Evolutionary conservation across 2,888 invertebrate genomes (phyloP), one percentile per base, ranked within the genome.

Genomic region (Alcis repandata): DNA sequence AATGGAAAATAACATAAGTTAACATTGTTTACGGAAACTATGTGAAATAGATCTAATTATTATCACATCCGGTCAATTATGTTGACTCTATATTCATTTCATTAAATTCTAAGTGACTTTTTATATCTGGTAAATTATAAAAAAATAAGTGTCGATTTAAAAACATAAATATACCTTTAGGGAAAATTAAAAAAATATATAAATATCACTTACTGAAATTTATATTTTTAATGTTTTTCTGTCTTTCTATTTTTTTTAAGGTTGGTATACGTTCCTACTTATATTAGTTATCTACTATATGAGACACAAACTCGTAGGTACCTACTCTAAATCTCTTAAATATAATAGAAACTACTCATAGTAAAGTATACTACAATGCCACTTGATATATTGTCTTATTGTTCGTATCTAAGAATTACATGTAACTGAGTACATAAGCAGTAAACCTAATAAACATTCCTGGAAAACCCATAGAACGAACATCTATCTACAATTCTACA

Each of bases 21-120:
- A 48, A 38, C 62, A 65, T 63, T 73, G 73, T 73, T 73, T 73
- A 71, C 73, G 73, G 71, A 73, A 73, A 71, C 69, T 64, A 51
- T 67, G 59, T 33, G 61, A 68, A 70, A 70, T 67, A 69, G 67
- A 69, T 73, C 63, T 70, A 59, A 56, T 66, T 61, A 71, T 71
- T 69, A 70, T 69, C 70, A 53, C 71, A 70, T 73, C 73, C 73
- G 71, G 51, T 54, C 64, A 51, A 59, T 59, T 58, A 61, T 62
- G 32, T 49, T 62, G 33, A 66, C 66, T 63, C 57, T 64, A 59
- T 71, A 69, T 46, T 59, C 54, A 59, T 54, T 57, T 40, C 17
- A 22, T 57, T 52, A 61, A 52, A 45, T 48, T 51, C 33, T 20
- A 22, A 19, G 32, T 32, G n/a, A 36, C 8, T 38, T 9, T 49